Evolutionary conservation across 1,140 invertebrate genomes (phyloP).

Genomic region (Sweltsa coloradensis): DNA sequence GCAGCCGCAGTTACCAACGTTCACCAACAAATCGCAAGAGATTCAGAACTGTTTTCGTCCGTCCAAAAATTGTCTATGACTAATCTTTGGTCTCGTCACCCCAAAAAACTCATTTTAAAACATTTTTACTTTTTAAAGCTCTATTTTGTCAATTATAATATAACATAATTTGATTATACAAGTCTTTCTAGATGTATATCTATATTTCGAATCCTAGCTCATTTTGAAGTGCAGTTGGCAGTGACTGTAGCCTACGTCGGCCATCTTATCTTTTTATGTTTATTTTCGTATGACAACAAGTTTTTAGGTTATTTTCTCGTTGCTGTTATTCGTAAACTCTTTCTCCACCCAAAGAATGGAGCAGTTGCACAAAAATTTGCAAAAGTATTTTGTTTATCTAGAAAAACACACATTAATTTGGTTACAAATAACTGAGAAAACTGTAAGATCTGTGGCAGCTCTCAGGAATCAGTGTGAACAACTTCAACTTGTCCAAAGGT

Average conservation of each 20-base stretch:
- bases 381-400: neutral
- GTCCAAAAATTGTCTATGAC: too few relatives aligned
- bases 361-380: neutral
- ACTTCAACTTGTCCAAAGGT: conserved; percentile 1
- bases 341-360: neutral
- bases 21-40: too few relatives aligned
- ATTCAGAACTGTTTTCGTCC: too few relatives aligned
- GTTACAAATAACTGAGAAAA: neutral
- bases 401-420: neutral
- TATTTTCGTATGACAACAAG: neutral
- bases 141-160: too few relatives aligned
- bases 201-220: too few relatives aligned
- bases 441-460: neutral
- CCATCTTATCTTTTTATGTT: neutral
- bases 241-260: neutral
- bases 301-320: neutral
- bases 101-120: too few relatives aligned
- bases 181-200: too few relatives aligned
- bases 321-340: neutral
- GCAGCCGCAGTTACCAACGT: too few relatives aligned
- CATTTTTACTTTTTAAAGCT: too few relatives aligned
- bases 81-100: too few relatives aligned
- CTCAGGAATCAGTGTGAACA: conserved; percentile 5
- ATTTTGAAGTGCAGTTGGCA: too few relatives aligned
- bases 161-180: too few relatives aligned